Conservation (phyloP, 2,113 vertebrate species). For the Synodontis membranacea region DNA sequence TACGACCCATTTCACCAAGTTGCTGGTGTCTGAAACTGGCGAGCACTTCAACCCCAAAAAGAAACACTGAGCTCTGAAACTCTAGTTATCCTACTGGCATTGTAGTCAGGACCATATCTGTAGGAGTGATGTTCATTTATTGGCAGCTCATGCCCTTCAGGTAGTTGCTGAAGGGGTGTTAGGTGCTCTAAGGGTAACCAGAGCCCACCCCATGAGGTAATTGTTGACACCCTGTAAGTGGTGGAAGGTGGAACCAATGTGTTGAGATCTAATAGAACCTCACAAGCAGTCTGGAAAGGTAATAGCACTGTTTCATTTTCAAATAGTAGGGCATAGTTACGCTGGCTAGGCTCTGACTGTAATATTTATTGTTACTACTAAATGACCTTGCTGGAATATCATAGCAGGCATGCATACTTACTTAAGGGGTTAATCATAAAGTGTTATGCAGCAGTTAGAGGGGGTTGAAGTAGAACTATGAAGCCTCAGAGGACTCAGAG, state of each 20-base stretch:
- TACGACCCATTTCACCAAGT: background rate
- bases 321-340: background rate
- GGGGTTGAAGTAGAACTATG: background rate
- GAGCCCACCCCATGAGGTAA: background rate
- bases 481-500: background rate
- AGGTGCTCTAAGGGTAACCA: too few relatives aligned
- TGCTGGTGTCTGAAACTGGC: background rate
- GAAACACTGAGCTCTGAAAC: too few relatives aligned
- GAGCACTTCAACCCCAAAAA: too few relatives aligned
- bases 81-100: too few relatives aligned
- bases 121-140: background rate
- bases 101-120: too few relatives aligned
- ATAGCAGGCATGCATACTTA: background rate
- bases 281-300: background rate
- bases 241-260: background rate
- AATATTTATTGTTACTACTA: background rate
- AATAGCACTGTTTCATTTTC: background rate
- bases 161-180: background rate
- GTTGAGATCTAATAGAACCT: background rate
- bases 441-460: background rate
- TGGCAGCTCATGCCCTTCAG: background rate
- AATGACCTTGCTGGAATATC: background rate
- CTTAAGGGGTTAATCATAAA: background rate
- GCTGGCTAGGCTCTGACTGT: background rate
- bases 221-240: background rate